phyloP scores from a whole-genome alignment of 2,113 vertebrate species.

The Limnothrissa miodon region DNA sequence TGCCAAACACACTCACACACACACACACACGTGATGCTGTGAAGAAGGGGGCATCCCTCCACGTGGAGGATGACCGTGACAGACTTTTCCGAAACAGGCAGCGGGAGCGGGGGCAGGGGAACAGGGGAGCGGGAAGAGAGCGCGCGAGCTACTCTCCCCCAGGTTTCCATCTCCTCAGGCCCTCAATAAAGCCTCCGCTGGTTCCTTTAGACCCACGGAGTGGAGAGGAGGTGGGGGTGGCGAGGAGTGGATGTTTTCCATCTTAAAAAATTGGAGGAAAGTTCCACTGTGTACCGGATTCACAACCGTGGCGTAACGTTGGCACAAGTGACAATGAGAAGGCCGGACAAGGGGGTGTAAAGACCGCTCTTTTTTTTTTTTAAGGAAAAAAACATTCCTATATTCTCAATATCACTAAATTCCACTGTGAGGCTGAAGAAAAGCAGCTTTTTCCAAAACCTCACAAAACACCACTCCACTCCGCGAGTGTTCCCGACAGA shows the following conservation, averaged over 20 bases:
- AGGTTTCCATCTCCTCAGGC: slow-evolving; percentile 34
- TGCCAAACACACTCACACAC: not conserved
- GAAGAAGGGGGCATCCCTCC: not conserved
- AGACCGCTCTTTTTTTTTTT: slow-evolving; percentile 51
- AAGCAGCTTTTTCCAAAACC: slow-evolving; percentile 53
- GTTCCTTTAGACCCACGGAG: slow-evolving; percentile 26
- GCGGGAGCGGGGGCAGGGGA: too few species aligned
- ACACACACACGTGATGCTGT: not conserved
- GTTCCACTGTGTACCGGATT: slow-evolving; percentile 66
- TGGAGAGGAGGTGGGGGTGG: not conserved
- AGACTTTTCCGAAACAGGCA: slow-evolving; percentile 32
- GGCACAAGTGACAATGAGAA: slow-evolving; percentile 35
- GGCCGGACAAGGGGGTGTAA: slow-evolving; percentile 62
- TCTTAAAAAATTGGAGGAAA: slow-evolving; percentile 57
- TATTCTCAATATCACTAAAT: not conserved
- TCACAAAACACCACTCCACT: slow-evolving; percentile 15
- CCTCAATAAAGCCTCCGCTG: slow-evolving; percentile 41
- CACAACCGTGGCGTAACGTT: slow-evolving; percentile 54
- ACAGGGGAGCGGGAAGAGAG: not conserved
- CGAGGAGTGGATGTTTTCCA: slow-evolving; percentile 31
- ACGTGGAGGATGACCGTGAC: slow-evolving; percentile 45
- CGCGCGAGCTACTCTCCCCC: not conserved
- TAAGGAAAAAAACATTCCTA: slow-evolving; percentile 32
- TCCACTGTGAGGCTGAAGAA: slow-evolving; percentile 26
- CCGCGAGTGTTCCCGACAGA: slow-evolving; percentile 55